phyloP scores from a whole-genome alignment of 1,140 invertebrate genomes.

The Vanessa atalanta region DNA sequence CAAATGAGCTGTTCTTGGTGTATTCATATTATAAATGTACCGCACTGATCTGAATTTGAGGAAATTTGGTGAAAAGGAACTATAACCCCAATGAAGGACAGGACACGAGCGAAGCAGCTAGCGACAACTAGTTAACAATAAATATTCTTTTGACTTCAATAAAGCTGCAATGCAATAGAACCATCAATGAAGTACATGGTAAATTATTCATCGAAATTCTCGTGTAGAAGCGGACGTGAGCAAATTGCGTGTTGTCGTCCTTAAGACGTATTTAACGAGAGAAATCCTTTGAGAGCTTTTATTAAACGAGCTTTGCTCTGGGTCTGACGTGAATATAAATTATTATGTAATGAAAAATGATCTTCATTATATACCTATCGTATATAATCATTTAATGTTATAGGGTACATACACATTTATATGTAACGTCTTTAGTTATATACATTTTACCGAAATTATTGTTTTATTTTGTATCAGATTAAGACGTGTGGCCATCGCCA shows the following conservation, averaged over 20 bases:
- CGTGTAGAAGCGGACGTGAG: neutral
- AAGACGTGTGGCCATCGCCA: no score
- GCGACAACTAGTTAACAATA: neutral
- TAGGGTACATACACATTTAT: no score
- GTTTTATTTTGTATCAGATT: no score
- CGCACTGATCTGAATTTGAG: no score
- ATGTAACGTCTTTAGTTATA: no score
- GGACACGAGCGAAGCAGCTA: no score
- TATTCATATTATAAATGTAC: no score
- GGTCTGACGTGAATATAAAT: slow-evolving; percentile 3
- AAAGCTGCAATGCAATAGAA: neutral
- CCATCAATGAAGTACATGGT: neutral
- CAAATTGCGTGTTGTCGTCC: slow-evolving; percentile 9
- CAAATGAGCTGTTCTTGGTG: no score
- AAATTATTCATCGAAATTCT: slow-evolving; percentile 7
- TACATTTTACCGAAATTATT: no score
- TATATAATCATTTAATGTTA: no score
- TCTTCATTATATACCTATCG: neutral
- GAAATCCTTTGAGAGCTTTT: slow-evolving; percentile 4
- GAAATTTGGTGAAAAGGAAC: no score
- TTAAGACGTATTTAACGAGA: neutral
- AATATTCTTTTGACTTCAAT: neutral
- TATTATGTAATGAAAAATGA: neutral
- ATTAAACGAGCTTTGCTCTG: slow-evolving; percentile 13
- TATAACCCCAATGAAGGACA: no score